Percentiles rank a stretch among this genome's conserved stretches.
These are phyloP conservation scores for Drosophila prostipennis DNA, from an alignment of 2,888 invertebrate species.

Conservation along the genomic window DNA sequence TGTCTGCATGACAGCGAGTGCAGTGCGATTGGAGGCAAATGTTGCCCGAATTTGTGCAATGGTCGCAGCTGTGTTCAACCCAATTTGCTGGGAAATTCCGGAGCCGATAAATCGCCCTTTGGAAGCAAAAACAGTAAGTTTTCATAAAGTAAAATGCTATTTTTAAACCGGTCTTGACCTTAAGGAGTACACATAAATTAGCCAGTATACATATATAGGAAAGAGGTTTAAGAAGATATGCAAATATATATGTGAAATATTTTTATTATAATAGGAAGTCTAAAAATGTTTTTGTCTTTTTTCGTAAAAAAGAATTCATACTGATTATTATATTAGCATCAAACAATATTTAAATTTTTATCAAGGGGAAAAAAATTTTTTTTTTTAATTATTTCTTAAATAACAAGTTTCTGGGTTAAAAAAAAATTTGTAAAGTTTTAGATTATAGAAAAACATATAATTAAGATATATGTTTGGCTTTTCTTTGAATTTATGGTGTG, in stretches of 20 bases:
- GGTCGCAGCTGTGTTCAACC: conserved; percentile 87
- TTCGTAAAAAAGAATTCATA: too few species aligned
- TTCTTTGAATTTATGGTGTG: too few species aligned
- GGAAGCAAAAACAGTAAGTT: conserved; percentile 84
- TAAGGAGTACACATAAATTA: not conserved
- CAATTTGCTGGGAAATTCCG: conserved; percentile 78
- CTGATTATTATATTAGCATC: too few species aligned
- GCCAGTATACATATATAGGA: not conserved
- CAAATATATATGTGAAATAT: not conserved
- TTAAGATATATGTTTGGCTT: too few species aligned
- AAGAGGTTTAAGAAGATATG: not conserved
- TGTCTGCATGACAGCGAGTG: conserved; percentile 89
- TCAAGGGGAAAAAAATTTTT: too few species aligned
- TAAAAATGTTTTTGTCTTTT: too few species aligned
- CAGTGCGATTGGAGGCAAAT: conserved; percentile 87
- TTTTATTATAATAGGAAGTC: not conserved
- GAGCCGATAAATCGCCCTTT: conserved; percentile 68
- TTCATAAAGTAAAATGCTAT: not conserved
- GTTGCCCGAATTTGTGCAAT: conserved; percentile 89
- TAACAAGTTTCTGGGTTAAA: too few species aligned
- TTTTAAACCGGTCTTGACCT: not conserved
- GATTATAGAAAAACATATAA: too few species aligned
- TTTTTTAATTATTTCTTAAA: too few species aligned
- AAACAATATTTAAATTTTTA: too few species aligned
- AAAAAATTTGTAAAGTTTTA: too few species aligned